phyloP scores from a whole-genome alignment of 2,888 invertebrate species.

The Platypus cylindrus region DNA sequence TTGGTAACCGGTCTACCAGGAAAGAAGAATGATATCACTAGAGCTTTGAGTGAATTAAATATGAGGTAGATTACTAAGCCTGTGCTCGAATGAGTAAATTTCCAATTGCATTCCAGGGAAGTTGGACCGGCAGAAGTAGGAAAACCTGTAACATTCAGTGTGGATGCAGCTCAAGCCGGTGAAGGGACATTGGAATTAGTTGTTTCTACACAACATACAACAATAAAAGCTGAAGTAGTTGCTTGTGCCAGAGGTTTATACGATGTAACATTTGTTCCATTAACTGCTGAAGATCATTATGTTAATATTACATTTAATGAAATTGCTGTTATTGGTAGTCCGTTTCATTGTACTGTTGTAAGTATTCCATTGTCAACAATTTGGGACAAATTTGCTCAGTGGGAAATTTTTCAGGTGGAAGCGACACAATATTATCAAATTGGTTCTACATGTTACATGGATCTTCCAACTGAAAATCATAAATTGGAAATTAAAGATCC shows the following conservation, averaged over 20 bases:
- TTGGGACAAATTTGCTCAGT: background rate
- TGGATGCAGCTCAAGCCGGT: slow-evolving; percentile 90
- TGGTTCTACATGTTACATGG: slow-evolving; percentile 44
- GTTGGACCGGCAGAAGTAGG: slow-evolving; percentile 51
- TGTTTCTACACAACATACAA: slow-evolving; percentile 79
- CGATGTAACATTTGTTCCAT: slow-evolving; percentile 85
- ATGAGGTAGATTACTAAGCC: slow-evolving; percentile 22
- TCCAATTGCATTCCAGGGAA: too few species aligned
- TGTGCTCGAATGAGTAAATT: too few species aligned
- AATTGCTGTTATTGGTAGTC: slow-evolving; percentile 79
- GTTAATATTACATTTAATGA: slow-evolving; percentile 93
- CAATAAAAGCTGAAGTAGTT: slow-evolving; percentile 71
- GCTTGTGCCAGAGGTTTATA: slow-evolving; percentile 84
- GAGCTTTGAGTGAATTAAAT: slow-evolving; percentile 29
- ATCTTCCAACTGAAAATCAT: slow-evolving; percentile 46
- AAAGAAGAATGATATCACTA: slow-evolving; percentile 26
- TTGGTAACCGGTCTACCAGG: slow-evolving; percentile 50
- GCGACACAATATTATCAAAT: slow-evolving; percentile 63
- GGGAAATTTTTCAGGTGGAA: slow-evolving; percentile 31
- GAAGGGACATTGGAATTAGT: slow-evolving; percentile 87
- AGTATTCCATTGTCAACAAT: slow-evolving; percentile 1
- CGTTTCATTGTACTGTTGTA: slow-evolving; percentile 62
- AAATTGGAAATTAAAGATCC: slow-evolving; percentile 54
- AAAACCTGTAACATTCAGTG: slow-evolving; percentile 81
- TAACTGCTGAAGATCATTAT: slow-evolving; percentile 78